Base-by-base conservation (phyloP, 2,797 vertebrate genomes). In the Triplophysa yarkandensis region DNA sequence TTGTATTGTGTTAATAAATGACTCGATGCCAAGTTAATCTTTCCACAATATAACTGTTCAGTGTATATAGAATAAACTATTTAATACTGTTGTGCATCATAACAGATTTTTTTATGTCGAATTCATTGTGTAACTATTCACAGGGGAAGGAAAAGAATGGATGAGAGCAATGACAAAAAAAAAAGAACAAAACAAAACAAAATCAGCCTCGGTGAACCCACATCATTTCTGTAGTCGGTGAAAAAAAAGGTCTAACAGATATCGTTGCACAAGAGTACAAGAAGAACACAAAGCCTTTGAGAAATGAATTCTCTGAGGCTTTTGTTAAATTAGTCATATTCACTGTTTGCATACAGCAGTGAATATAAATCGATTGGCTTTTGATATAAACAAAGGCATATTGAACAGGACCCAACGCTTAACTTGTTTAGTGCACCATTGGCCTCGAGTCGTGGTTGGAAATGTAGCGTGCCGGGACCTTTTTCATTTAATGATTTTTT, bases 301-400 rank as follows among this genome's bases (percentile, higher is more conserved):
- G 16, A n/a, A 8, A 68, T 55, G 25, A 0, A 68, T 55, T 41
- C 28, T 50, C 21, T 50, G 34, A 52, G 25, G 17, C 1, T 63
- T 25, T 21, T 71, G 50, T 39, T 19, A 72, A 62, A 52, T 28
- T 0, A 27, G 3, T 19, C 3, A 16, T 30, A 44, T 11, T n/a
- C 4, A 21, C 34, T 8, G n/a, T 34, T 28, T 27, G 9, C 9
- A 52, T 63, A 74, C 58, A 61, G 58, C 71, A 74, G 54, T 60
- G 6, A 80, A 50, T 19, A n/a, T 16, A n/a, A 70, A 36, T 71
- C 5, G 14, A 63, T 74, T 60, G 43, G 5, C 17, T 57, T 73
- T 21, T 43, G 19, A 21, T 13, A 50, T 67, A 41, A 60, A 25
- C 50, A 44, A 17, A 57, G 41, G 4, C 2, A 2, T 50, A 32